phyloP scores from a whole-genome alignment of 2,113 vertebrate species.

The Andinoacara biseriatus region DNA sequence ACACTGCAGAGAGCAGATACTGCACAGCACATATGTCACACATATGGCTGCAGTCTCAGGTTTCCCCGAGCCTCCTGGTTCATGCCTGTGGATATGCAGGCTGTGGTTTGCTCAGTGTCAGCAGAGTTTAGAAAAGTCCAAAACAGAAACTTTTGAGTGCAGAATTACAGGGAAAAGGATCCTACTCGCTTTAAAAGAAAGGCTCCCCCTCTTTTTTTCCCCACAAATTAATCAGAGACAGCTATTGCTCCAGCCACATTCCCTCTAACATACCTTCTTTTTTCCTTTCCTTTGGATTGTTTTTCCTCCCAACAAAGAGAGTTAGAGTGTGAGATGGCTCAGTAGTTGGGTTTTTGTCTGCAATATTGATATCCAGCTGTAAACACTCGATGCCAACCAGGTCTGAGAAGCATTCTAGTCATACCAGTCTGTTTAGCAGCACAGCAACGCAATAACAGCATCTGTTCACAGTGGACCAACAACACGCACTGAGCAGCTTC shows the following conservation, averaged over 20 bases:
- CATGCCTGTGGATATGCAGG: background rate
- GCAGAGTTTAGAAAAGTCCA: conserved; percentile 27
- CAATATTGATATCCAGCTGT: conserved; percentile 8
- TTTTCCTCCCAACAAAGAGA: background rate
- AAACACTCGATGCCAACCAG: conserved; percentile 34
- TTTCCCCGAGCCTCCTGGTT: conserved; percentile 29
- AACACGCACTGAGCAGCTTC: conserved; percentile 33
- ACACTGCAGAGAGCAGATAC: conserved; percentile 7
- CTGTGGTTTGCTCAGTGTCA: conserved; percentile 14
- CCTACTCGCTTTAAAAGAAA: conserved; percentile 19
- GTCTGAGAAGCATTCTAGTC: conserved; percentile 65
- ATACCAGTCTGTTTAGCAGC: conserved; percentile 56
- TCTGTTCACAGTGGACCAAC: conserved; percentile 39
- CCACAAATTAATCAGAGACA: conserved; percentile 50
- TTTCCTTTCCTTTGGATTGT: rapidly evolving
- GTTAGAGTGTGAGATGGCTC: background rate
- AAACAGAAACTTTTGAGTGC: conserved; percentile 16
- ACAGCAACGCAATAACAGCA: conserved; percentile 44
- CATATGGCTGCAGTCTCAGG: conserved; percentile 57
- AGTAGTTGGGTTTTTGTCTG: conserved; percentile 1
- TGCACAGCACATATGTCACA: conserved; percentile 62
- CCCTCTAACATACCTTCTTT: background rate
- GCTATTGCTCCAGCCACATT: background rate
- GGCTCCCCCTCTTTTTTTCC: background rate
- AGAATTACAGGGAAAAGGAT: background rate